phyloP scores from a whole-genome alignment of 2,113 vertebrate genomes.

The Pogona vitticeps region DNA sequence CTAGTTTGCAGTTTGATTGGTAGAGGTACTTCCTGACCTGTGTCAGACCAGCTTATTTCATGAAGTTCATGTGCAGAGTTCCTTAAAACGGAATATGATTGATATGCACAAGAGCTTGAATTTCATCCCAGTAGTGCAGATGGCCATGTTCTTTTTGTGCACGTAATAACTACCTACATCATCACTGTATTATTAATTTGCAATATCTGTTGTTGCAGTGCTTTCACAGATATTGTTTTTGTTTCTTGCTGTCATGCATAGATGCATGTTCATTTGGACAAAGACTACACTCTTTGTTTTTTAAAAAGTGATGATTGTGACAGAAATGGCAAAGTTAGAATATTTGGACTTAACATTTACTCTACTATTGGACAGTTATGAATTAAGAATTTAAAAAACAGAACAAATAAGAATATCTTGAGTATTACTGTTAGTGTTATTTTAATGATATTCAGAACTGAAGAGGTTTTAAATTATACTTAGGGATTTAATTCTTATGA shows the following conservation, averaged over 20 bases:
- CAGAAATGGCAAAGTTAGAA: conserved; percentile 56
- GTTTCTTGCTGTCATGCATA: conserved; percentile 7
- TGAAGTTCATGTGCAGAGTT: not conserved
- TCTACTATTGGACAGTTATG: conserved; percentile 14
- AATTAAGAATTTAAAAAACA: not conserved
- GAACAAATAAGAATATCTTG: not conserved
- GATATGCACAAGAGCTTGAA: conserved; percentile 39
- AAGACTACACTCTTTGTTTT: not conserved
- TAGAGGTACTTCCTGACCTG: not conserved
- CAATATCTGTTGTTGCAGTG: conserved; percentile 46
- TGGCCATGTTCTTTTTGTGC: conserved; percentile 41
- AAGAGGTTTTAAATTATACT: conserved; percentile 15
- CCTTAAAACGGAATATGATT: conserved; percentile 12
- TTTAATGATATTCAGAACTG: conserved; percentile 1
- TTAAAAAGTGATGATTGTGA: conserved; percentile 28
- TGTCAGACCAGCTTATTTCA: not conserved
- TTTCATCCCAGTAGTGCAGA: conserved; percentile 16
- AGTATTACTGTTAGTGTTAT: not conserved
- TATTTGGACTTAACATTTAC: conserved; percentile 20
- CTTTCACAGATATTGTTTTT: conserved; percentile 46
- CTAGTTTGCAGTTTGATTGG: not conserved
- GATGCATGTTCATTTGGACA: not conserved
- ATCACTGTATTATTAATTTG: conserved; percentile 23
- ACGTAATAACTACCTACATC: conserved; percentile 13
- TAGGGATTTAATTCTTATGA: conserved; percentile 10